A percentile compares a stretch with the other conserved stretches of the same genome.
Evolutionary conservation across 2,888 invertebrate species (phyloP).

Genomic region (Netelia inedita): DNA sequence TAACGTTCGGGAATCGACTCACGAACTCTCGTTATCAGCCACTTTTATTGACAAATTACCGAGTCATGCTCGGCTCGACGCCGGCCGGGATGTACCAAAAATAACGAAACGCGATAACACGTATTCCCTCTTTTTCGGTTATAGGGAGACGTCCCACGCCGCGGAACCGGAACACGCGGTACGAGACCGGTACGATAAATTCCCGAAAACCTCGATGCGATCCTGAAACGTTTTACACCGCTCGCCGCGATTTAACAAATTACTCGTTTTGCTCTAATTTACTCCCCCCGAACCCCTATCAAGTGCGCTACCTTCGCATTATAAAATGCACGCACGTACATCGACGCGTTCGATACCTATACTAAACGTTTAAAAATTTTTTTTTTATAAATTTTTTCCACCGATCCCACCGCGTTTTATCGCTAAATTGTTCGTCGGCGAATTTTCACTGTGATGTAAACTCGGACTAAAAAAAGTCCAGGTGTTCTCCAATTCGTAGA

Average conservation of each 20-base stretch:
- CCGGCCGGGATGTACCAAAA: conserved; percentile 17
- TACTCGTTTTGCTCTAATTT: conserved; percentile 41
- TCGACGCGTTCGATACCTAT: no score
- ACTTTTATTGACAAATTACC: conserved; percentile 73
- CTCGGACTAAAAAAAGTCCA: no score
- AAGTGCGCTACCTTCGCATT: conserved; percentile 20
- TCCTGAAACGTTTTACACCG: conserved; percentile 9
- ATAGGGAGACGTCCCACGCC: no score
- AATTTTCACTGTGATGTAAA: no score
- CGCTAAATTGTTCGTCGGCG: no score
- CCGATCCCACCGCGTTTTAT: no score
- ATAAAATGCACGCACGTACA: conserved; percentile 34
- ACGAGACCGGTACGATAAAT: conserved; percentile 65
- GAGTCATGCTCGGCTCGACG: conserved; percentile 51
- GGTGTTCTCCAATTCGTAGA: no score
- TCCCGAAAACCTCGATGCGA: conserved; percentile 16
- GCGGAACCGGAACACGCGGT: not conserved
- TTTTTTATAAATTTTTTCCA: no score
- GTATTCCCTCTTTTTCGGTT: conserved; percentile 34
- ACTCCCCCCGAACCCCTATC: no score
- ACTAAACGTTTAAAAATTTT: no score
- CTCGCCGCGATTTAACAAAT: conserved; percentile 72
- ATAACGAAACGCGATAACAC: conserved; percentile 55
- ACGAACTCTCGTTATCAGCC: conserved; percentile 70
- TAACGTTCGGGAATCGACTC: conserved; percentile 66